Base-by-base conservation (phyloP, 2,113 vertebrate species). In the Myanophis thanlyinensis region DNA sequence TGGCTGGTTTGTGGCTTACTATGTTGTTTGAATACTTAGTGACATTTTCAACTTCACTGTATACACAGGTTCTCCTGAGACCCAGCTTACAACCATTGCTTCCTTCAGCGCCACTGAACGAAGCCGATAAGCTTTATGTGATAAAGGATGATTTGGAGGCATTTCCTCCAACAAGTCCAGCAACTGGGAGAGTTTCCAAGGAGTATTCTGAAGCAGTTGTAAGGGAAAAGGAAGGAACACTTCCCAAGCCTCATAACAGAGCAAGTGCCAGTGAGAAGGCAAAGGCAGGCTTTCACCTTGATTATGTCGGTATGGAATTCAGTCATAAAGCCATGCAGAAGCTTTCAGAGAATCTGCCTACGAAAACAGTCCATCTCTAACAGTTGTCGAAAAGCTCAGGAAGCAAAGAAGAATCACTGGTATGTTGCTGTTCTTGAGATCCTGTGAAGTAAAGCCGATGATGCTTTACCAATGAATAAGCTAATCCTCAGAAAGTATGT, bases 251-350 rank as follows among this genome's bases (percentile, higher is more conserved):
- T 5, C 20, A 73, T 67, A 80, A 89, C 95, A 49, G 92, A 91
- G 85, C 20, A 52, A 91, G 73, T 56, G 51, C 73, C 89, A 80
- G 9, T 35, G 44, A 94, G 49, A 90, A 92, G n/a, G 93, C 92
- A 1, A 30, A 96, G 9, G 56, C 90, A 2, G 92, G 94, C 27
- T 93, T 97, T 73, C 2, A 95, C 6, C 93, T 96, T 11, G 98
- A 97, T 73, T 98, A 99, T 35, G 97, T 98, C 40, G 98, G 98
- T 12, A 96, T 99, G 97, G 98, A 98, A 73, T 91, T 98, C 93
- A 96, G 93, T 49, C 95, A 96, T 59, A 96, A 93, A 94, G 87
- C 90, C 52, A 85, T 95, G 73, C 93, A 89, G 49, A 87, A 92
- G 46, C 62, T 94, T 40, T 54, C 85, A 80, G 20, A 46, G 49